Percentiles rank a stretch among this genome's conserved stretches.
Evolutionary conservation across 1,140 invertebrate genomes (phyloP).

Genomic region (Lamellibrachia luymesi): DNA sequence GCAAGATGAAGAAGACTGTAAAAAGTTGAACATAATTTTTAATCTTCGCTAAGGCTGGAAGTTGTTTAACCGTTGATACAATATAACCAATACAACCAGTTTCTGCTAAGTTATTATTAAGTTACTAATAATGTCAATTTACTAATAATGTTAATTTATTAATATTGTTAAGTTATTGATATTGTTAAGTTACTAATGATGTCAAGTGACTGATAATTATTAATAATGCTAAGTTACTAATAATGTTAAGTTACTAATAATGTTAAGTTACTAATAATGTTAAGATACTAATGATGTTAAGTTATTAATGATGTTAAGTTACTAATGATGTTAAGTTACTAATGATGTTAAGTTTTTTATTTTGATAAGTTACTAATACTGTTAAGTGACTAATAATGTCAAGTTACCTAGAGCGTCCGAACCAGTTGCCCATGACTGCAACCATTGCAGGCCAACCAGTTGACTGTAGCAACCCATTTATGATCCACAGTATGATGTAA

Average conservation of each 20-base stretch:
- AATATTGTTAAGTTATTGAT: background rate
- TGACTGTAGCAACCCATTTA: constrained; percentile 54
- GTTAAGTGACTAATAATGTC: background rate
- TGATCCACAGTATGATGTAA: constrained; percentile 52
- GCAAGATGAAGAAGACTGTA: no score
- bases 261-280: background rate
- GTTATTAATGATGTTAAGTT: background rate
- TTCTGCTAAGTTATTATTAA: no score
- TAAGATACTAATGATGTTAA: background rate
- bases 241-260: background rate
- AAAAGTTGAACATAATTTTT: no score
- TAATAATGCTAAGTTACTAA: background rate
- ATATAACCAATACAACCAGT: no score
- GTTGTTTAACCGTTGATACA: no score
- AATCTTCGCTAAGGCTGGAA: no score
- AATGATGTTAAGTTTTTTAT: background rate
- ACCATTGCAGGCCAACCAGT: constrained; percentile 55
- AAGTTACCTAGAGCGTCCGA: constrained; percentile 40
- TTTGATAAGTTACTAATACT: background rate
- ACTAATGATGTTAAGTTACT: background rate
- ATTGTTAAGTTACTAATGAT: no score
- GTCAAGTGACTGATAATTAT: background rate
- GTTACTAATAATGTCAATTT: background rate
- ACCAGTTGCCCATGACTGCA: constrained; percentile 58
- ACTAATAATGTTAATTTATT: background rate